phyloP scores from a whole-genome alignment of 2,113 vertebrate species.

The Thamnaconus septentrionalis region DNA sequence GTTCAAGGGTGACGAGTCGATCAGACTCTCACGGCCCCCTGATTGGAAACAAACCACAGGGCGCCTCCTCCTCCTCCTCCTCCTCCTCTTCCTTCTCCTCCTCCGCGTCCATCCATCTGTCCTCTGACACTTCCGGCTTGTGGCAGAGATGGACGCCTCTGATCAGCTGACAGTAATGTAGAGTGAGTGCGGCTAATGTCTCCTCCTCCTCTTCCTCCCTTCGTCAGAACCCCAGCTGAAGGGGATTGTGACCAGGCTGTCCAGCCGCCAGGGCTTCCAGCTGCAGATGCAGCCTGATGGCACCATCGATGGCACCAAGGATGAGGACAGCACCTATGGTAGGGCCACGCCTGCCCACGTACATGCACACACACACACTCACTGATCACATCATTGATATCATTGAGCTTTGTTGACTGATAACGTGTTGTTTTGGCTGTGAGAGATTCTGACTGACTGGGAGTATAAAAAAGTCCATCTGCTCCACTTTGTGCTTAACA shows the following conservation, averaged over 20 bases:
- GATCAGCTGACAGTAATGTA: slow-evolving; percentile 15
- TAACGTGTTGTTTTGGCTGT: too few species aligned
- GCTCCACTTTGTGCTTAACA: too few species aligned
- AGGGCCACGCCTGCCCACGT: not conserved
- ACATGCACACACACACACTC: not conserved
- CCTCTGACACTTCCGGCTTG: slow-evolving; percentile 29
- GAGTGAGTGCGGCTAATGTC: slow-evolving; percentile 10
- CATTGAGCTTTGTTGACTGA: too few species aligned
- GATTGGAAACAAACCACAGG: slow-evolving; percentile 12
- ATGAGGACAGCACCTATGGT: slow-evolving; percentile 87
- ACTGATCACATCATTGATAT: too few species aligned
- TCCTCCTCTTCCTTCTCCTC: not conserved
- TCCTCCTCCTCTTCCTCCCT: slow-evolving; percentile 26
- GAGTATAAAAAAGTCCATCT: too few species aligned
- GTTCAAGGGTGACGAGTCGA: slow-evolving; percentile 9
- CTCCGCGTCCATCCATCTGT: slow-evolving; percentile 2
- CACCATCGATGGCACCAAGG: slow-evolving; percentile 96
- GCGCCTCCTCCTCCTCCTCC: not conserved
- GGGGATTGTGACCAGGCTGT: slow-evolving; percentile 97
- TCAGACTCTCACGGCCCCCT: slow-evolving; percentile 16
- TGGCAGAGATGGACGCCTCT: slow-evolving; percentile 13
- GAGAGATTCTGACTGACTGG: too few species aligned
- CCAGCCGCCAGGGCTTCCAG: slow-evolving; percentile 96
- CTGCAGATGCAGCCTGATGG: slow-evolving; percentile 96
- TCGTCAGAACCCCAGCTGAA: slow-evolving; percentile 96